Base-by-base conservation (phyloP, 2,113 vertebrate genomes). In the Stegostoma tigrinum region DNA sequence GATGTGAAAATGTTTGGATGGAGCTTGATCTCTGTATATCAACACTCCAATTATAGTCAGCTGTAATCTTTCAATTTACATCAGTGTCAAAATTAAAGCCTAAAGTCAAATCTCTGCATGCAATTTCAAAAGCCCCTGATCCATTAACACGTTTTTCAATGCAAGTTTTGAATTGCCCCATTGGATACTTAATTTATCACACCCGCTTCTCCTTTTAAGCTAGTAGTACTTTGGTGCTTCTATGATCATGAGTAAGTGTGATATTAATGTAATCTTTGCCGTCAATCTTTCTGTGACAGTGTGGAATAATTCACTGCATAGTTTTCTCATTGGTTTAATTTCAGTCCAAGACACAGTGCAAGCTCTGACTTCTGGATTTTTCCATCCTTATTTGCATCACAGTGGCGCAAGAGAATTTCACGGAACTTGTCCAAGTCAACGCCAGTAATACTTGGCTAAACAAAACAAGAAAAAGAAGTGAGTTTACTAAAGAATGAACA, bases 311-410 rank as follows among this genome's bases (percentile, higher is more conserved):
- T 23, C 42, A 45, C 34, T 72, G 42, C 67, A 27, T 19, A 14
- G 24, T 72, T 45, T 0, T 0, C 6, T 96, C 97, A 98, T 0
- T 97, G 98, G 96, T 96, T 97, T 38, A 96, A 97, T 97, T 98
- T 99, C 96, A 99, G 96, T 94, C 99, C 99, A 5, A 99, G 98
- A 97, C 98, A 99, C 96, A 99, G 97, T 83, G 98, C 98, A 75
- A 99, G 96, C 97, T 99, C 99, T 0, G 98, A 99, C 97, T 97
- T 99, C 97, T 99, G 99, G 96, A 99, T 99, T 97, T 99, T 99
- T 55, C 99, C 99, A 0, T 99, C 99, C 96, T 98, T 98, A 97
- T 99, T 99, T 96, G 98, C 96, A 0, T 99, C 99, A 0, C 99
- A 99, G 97, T 99, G 99, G 94, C 97, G 97, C 96, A 99, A 96